phyloP scores from a whole-genome alignment of 2,797 vertebrate genomes.

The Buphagus erythrorhynchus region DNA sequence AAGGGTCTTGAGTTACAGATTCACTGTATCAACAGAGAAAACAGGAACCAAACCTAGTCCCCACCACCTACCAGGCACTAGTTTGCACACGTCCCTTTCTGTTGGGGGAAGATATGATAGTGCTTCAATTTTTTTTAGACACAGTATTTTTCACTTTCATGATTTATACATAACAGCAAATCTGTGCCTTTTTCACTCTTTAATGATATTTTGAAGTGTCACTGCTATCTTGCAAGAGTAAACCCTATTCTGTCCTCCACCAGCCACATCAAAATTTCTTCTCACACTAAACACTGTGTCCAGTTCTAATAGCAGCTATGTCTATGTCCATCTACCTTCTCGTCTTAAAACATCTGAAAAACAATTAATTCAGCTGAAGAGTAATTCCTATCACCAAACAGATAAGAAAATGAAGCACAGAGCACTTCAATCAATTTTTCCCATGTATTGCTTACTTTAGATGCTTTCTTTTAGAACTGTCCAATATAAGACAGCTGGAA shows the following conservation, averaged over 20 bases:
- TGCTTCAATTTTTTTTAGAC: background rate
- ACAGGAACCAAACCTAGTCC: background rate
- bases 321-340: background rate
- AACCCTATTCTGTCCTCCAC: background rate
- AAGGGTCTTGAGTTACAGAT: background rate
- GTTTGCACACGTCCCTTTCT: background rate
- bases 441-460: background rate
- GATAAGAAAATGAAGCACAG: background rate
- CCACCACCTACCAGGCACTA: background rate
- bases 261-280: background rate
- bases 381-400: background rate
- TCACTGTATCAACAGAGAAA: background rate
- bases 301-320: background rate
- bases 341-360: background rate
- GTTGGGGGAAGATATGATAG: background rate
- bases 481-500: background rate
- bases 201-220: background rate
- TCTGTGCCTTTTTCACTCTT: background rate
- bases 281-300: accelerated
- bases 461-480: background rate
- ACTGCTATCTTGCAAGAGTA: background rate
- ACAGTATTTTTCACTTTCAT: background rate
- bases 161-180: background rate
- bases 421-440: background rate
- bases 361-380: background rate